Evolutionary conservation across 1,140 invertebrate species (phyloP), one percentile per base, ranked within the genome.

Genomic region (Hylaeus anthracinus): DNA sequence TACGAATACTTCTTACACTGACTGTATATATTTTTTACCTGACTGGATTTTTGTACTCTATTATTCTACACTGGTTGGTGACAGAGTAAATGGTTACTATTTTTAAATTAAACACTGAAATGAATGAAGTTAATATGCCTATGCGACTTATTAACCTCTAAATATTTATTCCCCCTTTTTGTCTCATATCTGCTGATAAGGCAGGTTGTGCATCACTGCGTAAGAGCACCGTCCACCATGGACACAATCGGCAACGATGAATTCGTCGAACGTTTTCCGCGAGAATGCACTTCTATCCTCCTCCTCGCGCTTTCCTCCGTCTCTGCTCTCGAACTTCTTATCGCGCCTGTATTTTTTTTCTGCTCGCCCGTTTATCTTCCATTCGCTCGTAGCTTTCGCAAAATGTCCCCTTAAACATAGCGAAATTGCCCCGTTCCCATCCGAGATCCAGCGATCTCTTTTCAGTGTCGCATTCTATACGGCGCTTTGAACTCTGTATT

Each of bases 221-320:
- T 48, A 48, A 26, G 26, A 26, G 26, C 45, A 48, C 45, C 45
- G 45, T 48, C 45, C 45, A 48, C 45, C 45, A 69, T 55, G 43
- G 70, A 56, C 15, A 56, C 66, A 55, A 77, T 79, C 73, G 66
- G 26, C 14, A 60, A 58, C 63, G 72, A 69, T 64, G 81, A 79
- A 78, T 86, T 26, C 70, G 70, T 6, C 45, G 58, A 86, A 64
- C 66, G 76, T 72, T 86, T 83, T 82, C 73, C 53, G n/a, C 58
- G 37, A 86, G 81, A 76, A 79, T 56, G 53, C 51, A 64, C 58
- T 41, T 45, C 71, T 45, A 39, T 15, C 12, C 41, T 14, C 53
- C 60, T 43, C 39, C 66, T 1, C 26, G 14, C 14, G 4, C 61
- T 66, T 48, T 73, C 70, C n/a, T 66, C 14, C 58, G 66, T 12